Evolutionary conservation across 2,113 vertebrate genomes (phyloP), one percentile per base, ranked within the genome.

Genomic region (Lates calcarifer): DNA sequence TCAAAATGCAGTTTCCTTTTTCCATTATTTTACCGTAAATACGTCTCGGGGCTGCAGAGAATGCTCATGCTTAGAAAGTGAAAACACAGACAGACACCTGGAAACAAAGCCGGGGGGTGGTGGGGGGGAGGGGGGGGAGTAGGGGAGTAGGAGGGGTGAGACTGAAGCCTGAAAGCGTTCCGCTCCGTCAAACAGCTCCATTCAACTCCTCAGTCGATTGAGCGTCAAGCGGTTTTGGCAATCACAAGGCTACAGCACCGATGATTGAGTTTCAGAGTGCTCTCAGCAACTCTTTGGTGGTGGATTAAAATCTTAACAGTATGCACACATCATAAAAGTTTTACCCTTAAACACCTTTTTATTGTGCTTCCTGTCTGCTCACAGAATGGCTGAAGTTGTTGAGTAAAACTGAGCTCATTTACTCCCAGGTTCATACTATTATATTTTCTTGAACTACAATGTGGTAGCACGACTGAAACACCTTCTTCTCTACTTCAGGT

Each of bases 21-120:
- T 89, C 82, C 86, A 77, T 28, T 91, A 88, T 90, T 91, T 92
- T 86, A 81, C 85, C 49, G 37, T 88, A 91, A 92, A 92, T 87
- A 82, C 5, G 56, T 79, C 87, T 74, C 4, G 17, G 14, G 35
- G 60, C 80, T 82, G 67, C 63, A 57, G 58, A 26, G 41, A 71
- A 41, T 29, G 24, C 45, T 82, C 24, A 9, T 45, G 56, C 65
- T 61, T 47, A 33, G 62, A 80, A 84, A 89, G 79, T 58, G 74
- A 86, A 92, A 91, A 86, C 84, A 79, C 29, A 87, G 68, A 51
- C 51, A 43, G 41, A 31, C 73, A 80, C 83, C 77, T 87, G 82
- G 63, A 83, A 68, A 63, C 33, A 37, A 39, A 47, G 45, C 0
- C 4, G 9, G 3, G 29, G 8, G 13, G 15, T 4, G 0, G 33